Evolutionary conservation across 1,140 invertebrate genomes (phyloP).

Genomic region (Nasonia longicornis): DNA sequence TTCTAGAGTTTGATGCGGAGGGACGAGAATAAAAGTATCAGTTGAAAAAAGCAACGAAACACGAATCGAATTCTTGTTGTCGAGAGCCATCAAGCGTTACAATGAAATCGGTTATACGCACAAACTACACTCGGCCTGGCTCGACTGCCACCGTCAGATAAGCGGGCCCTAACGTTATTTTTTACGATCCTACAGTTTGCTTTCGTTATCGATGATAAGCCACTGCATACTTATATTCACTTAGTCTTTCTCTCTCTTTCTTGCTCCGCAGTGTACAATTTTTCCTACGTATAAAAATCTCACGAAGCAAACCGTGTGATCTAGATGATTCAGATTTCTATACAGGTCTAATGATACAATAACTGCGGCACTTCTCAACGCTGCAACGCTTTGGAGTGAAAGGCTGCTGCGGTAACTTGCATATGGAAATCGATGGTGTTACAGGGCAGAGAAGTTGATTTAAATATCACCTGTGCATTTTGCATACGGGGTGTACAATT

Average conservation of each 20-base stretch:
- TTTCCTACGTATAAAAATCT: neutral
- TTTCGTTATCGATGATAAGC: conserved; percentile 20
- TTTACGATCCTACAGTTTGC: conserved; percentile 8
- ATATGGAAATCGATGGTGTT: neutral
- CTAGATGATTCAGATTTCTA: neutral
- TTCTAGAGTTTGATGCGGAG: too few relatives aligned
- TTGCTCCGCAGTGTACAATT: neutral
- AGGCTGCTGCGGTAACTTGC: neutral
- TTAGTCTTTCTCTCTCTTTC: neutral
- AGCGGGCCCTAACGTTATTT: neutral
- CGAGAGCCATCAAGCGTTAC: neutral
- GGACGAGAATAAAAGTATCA: too few relatives aligned
- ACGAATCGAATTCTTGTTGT: neutral
- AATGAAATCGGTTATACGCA: neutral
- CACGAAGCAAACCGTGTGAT: neutral
- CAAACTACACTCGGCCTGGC: neutral
- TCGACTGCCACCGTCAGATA: conserved; percentile 14
- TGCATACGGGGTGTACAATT: neutral
- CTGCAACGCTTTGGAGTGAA: neutral
- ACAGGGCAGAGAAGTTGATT: neutral
- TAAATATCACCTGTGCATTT: neutral
- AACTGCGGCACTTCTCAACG: neutral
- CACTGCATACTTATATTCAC: conserved; percentile 1
- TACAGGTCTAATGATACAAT: neutral
- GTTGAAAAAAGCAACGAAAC: neutral